These are phyloP conservation scores for Acanthisitta chloris DNA, from an alignment of 2,113 vertebrate genomes.

Conservation along the genomic window DNA sequence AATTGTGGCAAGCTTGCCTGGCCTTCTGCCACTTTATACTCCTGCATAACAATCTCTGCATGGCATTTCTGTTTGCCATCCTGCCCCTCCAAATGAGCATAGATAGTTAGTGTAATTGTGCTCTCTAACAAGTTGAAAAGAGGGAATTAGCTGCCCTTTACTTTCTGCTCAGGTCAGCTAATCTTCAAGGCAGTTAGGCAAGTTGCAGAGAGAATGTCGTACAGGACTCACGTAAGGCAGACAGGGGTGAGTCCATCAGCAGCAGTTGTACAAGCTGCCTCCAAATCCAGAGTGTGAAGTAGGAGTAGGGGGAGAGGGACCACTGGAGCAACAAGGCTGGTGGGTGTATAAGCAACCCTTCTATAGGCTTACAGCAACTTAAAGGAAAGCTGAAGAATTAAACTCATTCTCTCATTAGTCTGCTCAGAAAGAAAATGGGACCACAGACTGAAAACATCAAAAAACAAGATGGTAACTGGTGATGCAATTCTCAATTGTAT, in stretches of 20 bases:
- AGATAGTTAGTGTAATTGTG: neutral
- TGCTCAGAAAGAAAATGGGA: neutral
- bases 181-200: neutral
- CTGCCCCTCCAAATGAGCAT: neutral
- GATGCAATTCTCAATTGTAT: neutral
- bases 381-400: neutral
- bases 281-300: neutral
- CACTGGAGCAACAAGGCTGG: neutral
- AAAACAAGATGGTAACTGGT: neutral
- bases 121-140: neutral
- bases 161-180: conserved; percentile 37
- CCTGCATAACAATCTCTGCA: neutral
- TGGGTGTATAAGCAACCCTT: neutral
- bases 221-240: neutral
- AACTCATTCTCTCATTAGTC: neutral
- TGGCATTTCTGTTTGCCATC: neutral
- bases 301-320: neutral
- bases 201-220: neutral
- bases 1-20: conserved; percentile 13
- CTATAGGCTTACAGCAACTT: neutral
- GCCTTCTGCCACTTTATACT: conserved; percentile 1
- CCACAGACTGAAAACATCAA: neutral
- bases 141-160: conserved; percentile 20
- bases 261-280: neutral
- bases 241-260: neutral